phyloP scores from a whole-genome alignment of 2,113 vertebrate genomes.

The Oenanthe melanoleuca region DNA sequence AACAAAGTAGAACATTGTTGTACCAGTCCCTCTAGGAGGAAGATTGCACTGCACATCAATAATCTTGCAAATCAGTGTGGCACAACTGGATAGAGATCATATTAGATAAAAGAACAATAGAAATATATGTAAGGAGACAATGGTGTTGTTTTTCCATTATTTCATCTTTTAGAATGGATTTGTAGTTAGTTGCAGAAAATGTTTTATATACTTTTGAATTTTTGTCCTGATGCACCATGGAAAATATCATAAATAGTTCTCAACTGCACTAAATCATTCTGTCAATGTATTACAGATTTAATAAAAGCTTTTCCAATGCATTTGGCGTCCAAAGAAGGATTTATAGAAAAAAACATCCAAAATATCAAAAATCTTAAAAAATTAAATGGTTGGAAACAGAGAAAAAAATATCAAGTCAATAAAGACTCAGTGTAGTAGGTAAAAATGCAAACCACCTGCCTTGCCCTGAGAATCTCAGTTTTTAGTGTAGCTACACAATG shows the following conservation, averaged over 20 bases:
- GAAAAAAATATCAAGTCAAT: neutral
- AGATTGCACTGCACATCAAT: neutral
- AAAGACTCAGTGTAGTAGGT: neutral
- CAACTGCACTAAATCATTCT: constrained; percentile 67
- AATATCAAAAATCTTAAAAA: constrained; percentile 46
- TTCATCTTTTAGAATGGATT: constrained; percentile 51
- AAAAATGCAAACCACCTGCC: neutral
- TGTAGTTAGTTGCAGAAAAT: constrained; percentile 58
- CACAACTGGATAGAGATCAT: constrained; percentile 54
- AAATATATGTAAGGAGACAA: constrained; percentile 56
- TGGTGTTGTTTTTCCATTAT: constrained; percentile 61
- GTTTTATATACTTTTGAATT: constrained; percentile 40
- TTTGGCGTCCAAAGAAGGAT: constrained; percentile 57
- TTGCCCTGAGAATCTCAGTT: neutral
- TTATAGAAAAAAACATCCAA: constrained; percentile 23
- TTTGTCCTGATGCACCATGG: constrained; percentile 23
- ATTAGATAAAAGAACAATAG: constrained; percentile 55
- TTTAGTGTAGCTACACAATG: neutral
- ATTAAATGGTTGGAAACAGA: neutral
- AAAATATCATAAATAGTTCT: constrained; percentile 56
- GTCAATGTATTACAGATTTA: constrained; percentile 68
- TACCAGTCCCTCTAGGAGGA: constrained; percentile 33
- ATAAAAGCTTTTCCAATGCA: constrained; percentile 61
- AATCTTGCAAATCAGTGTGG: constrained; percentile 12
- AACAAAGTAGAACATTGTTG: neutral